Conservation (phyloP, 1,140 invertebrate species). For the Parapsyche elsis region DNA sequence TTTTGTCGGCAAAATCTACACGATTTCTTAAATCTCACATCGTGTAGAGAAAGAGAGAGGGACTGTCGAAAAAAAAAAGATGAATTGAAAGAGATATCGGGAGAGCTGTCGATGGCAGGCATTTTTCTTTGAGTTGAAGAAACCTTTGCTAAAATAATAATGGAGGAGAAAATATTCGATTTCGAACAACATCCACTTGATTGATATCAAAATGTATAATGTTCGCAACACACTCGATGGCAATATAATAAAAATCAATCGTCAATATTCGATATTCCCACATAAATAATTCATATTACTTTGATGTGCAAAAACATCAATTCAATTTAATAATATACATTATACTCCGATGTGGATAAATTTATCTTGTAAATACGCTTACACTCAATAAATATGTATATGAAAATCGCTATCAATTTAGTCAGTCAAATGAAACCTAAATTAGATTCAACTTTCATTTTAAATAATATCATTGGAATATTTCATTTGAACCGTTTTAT, state of each 20-base stretch:
- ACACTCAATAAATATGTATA: too few relatives aligned
- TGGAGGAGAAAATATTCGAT: conserved; percentile 18
- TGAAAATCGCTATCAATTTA: too few relatives aligned
- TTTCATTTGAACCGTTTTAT: too few relatives aligned
- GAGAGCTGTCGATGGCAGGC: conserved; percentile 1
- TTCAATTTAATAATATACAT: too few relatives aligned
- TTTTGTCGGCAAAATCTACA: background rate
- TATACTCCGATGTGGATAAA: too few relatives aligned
- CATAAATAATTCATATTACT: conserved; percentile 13
- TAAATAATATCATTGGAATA: too few relatives aligned
- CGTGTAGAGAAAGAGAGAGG: background rate
- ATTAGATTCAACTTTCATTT: too few relatives aligned
- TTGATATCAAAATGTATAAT: conserved; percentile 16
- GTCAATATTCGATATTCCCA: background rate
- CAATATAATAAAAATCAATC: background rate
- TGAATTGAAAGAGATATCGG: background rate
- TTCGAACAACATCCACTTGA: background rate
- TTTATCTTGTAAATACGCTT: too few relatives aligned
- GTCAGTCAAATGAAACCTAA: too few relatives aligned
- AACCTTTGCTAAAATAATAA: conserved; percentile 20
- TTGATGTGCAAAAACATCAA: too few relatives aligned
- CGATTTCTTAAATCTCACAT: background rate
- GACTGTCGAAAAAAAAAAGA: background rate
- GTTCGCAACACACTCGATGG: background rate
- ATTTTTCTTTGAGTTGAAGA: background rate